Base-by-base conservation (phyloP, 2,113 vertebrate species). In the Notechis scutatus region DNA sequence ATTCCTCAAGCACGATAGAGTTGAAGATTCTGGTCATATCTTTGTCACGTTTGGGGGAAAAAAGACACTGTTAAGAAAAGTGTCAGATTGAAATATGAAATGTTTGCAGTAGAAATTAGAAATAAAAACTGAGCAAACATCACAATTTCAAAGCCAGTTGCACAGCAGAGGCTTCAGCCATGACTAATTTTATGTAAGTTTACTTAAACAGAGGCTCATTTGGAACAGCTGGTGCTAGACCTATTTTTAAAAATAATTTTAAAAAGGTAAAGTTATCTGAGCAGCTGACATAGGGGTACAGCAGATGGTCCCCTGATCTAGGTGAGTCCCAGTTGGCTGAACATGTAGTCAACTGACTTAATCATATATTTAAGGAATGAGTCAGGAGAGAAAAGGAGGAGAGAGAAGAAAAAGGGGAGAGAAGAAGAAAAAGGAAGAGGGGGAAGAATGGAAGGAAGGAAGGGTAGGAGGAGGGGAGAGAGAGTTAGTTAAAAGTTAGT, bases 41-140 rank as follows among this genome's bases (percentile, higher is more conserved):
- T 54, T 64, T n/a, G 61, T 39, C n/a, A 24, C 91, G 18, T 93
- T 57, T 85, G 24, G 8, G 11, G 1, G 2, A 12, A 11, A 24
- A 47, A 74, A 15, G 50, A 24, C 55, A 94, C 42, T 54, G 42
- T 61, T 1, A 94, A 94, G 92, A 94, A 87, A 96, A 96, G 94
- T 10, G 24, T 39, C 15, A 5, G 4, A 14, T 86, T 94, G 91
- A 92, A 92, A n/a, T 59, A 92, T 81, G 92, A 59, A 88, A 81
- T 86, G 94, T 94, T 61, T 92, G 92, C 15, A 91, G n/a, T 89
- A 91, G 90, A 93, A 95, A 64, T 61, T 56, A 94, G 85, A 94
- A 94, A 91, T 86, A 86, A 89, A 89, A 21, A 61, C 26, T 34
- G 26, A 93, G 26, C 88, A 59, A 81, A 95, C 93, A 92, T 81